Evolutionary conservation across 1,140 invertebrate species (phyloP).

Genomic region (Drosophila tristis): DNA sequence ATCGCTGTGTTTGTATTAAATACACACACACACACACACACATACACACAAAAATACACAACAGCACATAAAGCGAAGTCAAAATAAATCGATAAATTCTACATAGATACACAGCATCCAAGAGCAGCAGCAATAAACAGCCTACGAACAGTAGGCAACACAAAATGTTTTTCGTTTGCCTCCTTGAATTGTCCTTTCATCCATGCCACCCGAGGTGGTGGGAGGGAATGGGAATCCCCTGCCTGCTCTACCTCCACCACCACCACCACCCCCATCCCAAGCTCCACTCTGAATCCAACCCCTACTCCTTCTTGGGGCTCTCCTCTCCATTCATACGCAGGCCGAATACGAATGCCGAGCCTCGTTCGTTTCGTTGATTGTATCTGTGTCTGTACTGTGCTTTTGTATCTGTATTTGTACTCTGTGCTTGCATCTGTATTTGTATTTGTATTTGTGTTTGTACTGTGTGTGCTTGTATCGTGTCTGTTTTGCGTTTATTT

Average conservation of each 20-base stretch:
- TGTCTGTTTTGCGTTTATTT: constrained; percentile 2
- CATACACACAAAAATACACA: no score
- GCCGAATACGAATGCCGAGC: constrained; percentile 46
- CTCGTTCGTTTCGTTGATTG: constrained; percentile 44
- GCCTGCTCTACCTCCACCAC: not conserved
- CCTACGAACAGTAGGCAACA: constrained; percentile 57
- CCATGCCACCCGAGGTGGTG: constrained; percentile 1
- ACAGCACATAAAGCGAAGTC: constrained; percentile 67
- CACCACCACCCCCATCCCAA: not conserved
- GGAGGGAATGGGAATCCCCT: no score
- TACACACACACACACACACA: constrained; percentile 13
- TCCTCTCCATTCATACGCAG: constrained; percentile 59
- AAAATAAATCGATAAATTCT: constrained; percentile 81
- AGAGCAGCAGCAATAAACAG: constrained; percentile 64
- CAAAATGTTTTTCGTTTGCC: constrained; percentile 75
- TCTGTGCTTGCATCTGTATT: not conserved
- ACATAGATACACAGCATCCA: constrained; percentile 63
- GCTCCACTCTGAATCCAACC: constrained; percentile 2
- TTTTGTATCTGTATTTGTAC: not conserved
- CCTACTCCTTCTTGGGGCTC: constrained; percentile 11
- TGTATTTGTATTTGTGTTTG: not conserved
- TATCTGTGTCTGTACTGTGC: constrained; percentile 3
- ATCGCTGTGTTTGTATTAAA: constrained; percentile 67
- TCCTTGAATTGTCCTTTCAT: constrained; percentile 77
- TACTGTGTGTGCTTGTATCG: constrained; percentile 2